phyloP scores from a whole-genome alignment of 2,797 vertebrate species.

The Lithobates pipiens region DNA sequence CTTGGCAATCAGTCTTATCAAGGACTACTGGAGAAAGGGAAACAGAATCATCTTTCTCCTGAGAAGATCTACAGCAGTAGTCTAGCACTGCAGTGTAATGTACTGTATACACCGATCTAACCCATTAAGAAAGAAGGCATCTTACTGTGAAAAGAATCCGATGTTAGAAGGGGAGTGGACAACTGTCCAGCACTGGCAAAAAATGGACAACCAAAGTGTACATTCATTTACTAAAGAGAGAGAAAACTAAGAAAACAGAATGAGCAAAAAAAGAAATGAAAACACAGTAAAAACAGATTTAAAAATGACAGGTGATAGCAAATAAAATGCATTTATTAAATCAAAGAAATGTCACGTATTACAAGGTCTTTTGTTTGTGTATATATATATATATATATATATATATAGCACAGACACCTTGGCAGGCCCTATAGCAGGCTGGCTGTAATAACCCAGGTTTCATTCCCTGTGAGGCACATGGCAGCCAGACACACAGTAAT shows the following conservation, averaged over 20 bases:
- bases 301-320: too few relatives aligned
- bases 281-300: too few relatives aligned
- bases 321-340: neutral
- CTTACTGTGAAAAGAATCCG: neutral
- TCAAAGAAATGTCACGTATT: neutral
- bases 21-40: conserved; percentile 9
- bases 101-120: conserved; percentile 20
- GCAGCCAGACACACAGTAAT: too few relatives aligned
- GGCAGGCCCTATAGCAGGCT: too few relatives aligned
- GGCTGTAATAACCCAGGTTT: too few relatives aligned
- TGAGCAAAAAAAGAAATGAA: too few relatives aligned
- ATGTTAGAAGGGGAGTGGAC: neutral
- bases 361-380: too few relatives aligned
- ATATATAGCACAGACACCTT: too few relatives aligned
- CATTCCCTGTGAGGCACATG: too few relatives aligned
- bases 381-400: too few relatives aligned
- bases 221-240: too few relatives aligned
- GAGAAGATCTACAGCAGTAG: conserved; percentile 20
- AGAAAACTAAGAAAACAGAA: too few relatives aligned
- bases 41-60: conserved; percentile 28
- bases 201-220: neutral
- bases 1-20: conserved; percentile 45
- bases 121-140: conserved; percentile 12
- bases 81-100: neutral
- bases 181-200: neutral